phyloP scores from a whole-genome alignment of 2,888 invertebrate species.

The Xestia c-nigrum region DNA sequence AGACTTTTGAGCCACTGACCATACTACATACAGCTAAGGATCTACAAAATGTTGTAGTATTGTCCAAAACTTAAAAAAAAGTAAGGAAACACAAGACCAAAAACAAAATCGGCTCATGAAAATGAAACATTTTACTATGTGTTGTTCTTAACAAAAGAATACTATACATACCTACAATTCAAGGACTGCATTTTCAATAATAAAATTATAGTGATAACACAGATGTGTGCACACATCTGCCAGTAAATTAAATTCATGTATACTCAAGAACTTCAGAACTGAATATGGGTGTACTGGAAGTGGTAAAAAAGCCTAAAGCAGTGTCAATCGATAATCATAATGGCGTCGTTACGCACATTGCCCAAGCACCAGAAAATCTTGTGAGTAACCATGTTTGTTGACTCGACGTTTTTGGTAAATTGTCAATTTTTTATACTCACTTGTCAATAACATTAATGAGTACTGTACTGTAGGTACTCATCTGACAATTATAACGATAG shows the following conservation, averaged over 20 bases:
- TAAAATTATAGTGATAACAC: neutral
- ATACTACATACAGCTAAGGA: no score
- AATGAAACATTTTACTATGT: neutral
- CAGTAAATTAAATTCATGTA: constrained; percentile 3
- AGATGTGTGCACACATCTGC: neutral
- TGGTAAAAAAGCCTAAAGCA: constrained; percentile 19
- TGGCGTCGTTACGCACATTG: constrained; percentile 31
- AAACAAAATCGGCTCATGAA: neutral
- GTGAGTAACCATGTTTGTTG: constrained; percentile 1
- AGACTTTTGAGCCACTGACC: no score
- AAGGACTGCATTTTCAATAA: neutral
- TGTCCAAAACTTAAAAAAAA: neutral
- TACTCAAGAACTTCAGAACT: constrained; percentile 18
- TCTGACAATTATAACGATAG: neutral
- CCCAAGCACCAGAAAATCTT: constrained; percentile 21
- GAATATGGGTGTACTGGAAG: constrained; percentile 9
- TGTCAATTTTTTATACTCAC: neutral
- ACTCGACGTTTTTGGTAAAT: constrained; percentile 8
- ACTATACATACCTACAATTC: neutral
- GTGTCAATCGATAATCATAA: constrained; percentile 36
- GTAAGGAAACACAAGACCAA: neutral
- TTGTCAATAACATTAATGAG: neutral
- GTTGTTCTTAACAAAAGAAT: neutral
- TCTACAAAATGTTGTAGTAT: neutral
- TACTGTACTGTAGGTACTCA: neutral